Evolutionary conservation across 2,113 vertebrate species (phyloP).

Genomic region (Dunckerocampus dactyliophorus): DNA sequence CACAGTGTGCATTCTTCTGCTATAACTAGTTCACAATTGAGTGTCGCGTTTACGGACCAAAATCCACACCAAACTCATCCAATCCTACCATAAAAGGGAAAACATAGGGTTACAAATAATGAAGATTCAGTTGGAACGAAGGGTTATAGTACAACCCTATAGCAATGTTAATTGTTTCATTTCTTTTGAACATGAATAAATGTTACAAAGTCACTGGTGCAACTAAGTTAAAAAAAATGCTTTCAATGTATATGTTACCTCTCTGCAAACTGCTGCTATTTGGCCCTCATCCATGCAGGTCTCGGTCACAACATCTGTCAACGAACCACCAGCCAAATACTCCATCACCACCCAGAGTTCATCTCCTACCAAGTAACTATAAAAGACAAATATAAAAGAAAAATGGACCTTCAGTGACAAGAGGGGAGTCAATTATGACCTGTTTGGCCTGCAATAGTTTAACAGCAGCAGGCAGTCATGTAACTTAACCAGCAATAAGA

Average conservation of each 20-base stretch:
- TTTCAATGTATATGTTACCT: slow-evolving; percentile 73
- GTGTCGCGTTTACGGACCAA: too few relatives aligned
- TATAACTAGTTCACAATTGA: too few relatives aligned
- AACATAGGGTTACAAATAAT: too few relatives aligned
- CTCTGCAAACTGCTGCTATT: slow-evolving; percentile 97
- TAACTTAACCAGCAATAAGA: not conserved
- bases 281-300: slow-evolving; percentile 99
- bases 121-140: too few relatives aligned
- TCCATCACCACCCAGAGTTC: slow-evolving; percentile 99
- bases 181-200: not conserved
- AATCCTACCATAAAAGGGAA: too few relatives aligned
- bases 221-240: too few relatives aligned
- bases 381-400: not conserved
- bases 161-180: not conserved
- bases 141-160: too few relatives aligned
- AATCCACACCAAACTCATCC: too few relatives aligned
- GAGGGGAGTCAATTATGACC: too few relatives aligned
- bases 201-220: too few relatives aligned
- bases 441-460: not conserved
- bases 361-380: slow-evolving; percentile 94
- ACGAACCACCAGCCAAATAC: slow-evolving; percentile 92
- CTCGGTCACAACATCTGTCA: slow-evolving; percentile 97
- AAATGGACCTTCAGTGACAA: not conserved
- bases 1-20: too few relatives aligned
- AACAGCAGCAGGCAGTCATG: slow-evolving; percentile 51